Conservation (phyloP, 2,797 vertebrate species). For the Tympanoctomys barrerae region DNA sequence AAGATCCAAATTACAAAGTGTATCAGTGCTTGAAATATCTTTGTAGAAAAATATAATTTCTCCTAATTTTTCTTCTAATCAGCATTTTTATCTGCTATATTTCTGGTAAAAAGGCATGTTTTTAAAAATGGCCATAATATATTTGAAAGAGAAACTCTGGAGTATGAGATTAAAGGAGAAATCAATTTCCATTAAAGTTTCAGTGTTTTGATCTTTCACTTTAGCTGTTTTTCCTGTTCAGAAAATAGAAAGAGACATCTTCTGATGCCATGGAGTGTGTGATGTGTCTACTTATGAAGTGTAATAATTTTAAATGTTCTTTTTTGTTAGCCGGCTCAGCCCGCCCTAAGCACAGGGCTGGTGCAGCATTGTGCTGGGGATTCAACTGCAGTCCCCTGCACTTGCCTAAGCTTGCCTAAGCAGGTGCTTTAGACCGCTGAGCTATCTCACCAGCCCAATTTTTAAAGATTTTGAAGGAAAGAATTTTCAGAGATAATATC, state of each 20-base stretch:
- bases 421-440: no score
- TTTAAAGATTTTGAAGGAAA: not conserved
- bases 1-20: not conserved
- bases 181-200: not conserved
- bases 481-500: not conserved
- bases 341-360: no score
- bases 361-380: no score
- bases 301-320: not conserved
- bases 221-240: not conserved
- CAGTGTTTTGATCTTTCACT: not conserved
- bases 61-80: not conserved
- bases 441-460: not conserved
- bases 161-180: not conserved
- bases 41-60: not conserved
- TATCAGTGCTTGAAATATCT: not conserved
- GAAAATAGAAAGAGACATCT: not conserved
- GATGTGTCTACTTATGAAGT: not conserved
- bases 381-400: no score
- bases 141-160: not conserved
- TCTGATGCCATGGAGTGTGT: not conserved
- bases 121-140: not conserved
- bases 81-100: not conserved
- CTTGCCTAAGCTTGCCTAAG: no score
- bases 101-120: not conserved
- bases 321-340: no score